Conservation (phyloP, 2,797 vertebrate genomes). For the Sternotherus odoratus region DNA sequence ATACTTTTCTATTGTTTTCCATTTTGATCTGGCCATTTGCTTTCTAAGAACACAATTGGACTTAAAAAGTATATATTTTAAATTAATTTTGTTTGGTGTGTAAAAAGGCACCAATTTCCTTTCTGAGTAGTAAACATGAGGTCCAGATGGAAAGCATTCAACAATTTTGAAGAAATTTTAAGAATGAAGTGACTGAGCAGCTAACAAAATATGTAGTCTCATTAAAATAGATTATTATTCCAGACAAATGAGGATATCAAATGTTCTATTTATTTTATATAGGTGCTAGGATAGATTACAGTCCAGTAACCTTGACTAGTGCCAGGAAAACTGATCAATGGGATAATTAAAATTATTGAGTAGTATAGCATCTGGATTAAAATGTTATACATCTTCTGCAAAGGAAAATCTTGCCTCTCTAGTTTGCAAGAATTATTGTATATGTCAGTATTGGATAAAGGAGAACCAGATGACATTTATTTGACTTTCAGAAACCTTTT, state of each 20-base stretch:
- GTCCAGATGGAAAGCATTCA: background rate
- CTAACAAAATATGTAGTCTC: background rate
- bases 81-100: background rate
- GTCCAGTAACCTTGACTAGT: background rate
- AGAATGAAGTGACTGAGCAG: conserved; percentile 5
- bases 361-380: background rate
- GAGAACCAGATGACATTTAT: background rate
- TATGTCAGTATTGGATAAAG: background rate
- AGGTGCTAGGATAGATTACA: background rate
- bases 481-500: background rate
- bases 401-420: background rate
- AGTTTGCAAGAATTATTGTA: background rate
- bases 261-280: background rate
- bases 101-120: background rate
- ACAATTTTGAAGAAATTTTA: background rate
- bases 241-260: background rate
- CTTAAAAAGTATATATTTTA: background rate
- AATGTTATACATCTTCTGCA: background rate
- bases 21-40: background rate
- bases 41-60: background rate
- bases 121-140: conserved; percentile 13
- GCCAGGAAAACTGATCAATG: background rate
- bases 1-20: background rate
- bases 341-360: background rate
- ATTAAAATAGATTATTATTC: background rate